These are phyloP conservation scores for Erebia ligea DNA, from an alignment of 2,888 invertebrate species.

Conservation along the genomic window DNA sequence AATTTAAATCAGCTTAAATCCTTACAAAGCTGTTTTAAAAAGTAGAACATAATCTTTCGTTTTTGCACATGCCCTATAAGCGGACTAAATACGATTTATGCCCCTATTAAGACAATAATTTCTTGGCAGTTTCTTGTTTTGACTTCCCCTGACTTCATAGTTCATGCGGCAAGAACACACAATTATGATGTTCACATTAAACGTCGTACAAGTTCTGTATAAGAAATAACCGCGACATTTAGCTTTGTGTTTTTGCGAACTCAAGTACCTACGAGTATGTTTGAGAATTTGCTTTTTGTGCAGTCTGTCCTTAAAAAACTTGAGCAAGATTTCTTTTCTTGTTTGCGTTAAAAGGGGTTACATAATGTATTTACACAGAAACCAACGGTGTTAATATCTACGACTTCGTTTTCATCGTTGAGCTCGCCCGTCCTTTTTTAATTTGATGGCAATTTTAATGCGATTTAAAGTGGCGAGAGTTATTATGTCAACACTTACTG, in stretches of 20 bases:
- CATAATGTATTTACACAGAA: background rate
- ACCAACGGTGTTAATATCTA: background rate
- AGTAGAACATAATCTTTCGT: no score
- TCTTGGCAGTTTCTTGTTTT: background rate
- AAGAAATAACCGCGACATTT: background rate
- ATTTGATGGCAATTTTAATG: no score
- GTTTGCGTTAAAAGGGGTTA: background rate
- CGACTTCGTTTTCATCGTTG: background rate
- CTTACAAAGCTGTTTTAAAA: no score
- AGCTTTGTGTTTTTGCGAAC: background rate
- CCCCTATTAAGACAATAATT: no score
- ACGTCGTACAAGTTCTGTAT: background rate
- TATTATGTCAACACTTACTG: no score
- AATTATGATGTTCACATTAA: background rate
- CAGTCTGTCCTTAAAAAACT: background rate
- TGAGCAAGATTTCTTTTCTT: background rate
- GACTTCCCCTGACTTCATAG: background rate
- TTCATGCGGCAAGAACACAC: background rate
- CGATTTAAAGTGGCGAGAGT: no score
- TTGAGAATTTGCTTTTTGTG: constrained; percentile 3
- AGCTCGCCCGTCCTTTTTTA: constrained; percentile 10
- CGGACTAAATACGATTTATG: no score
- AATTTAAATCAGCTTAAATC: no score
- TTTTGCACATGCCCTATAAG: no score
- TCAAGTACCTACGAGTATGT: no score